Percentiles rank a stretch among this genome's conserved stretches.
Evolutionary conservation across 2,113 vertebrate species (phyloP).

Genomic region (Nestor notabilis): DNA sequence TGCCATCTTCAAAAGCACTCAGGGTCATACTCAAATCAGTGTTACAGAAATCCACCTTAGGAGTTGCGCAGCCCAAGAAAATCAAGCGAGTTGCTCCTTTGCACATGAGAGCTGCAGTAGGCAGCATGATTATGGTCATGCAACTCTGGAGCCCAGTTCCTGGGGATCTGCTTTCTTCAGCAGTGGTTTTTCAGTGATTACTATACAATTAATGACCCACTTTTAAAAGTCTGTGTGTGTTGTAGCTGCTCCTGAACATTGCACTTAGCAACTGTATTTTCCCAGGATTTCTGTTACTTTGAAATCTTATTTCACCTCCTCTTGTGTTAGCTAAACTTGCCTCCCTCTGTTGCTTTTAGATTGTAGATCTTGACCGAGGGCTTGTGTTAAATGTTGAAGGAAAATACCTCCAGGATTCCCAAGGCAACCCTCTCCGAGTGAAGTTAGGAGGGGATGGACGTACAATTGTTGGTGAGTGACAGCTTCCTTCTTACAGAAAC

Average conservation of each 20-base stretch:
- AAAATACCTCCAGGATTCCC: slow-evolving; percentile 91
- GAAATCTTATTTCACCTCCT: neutral
- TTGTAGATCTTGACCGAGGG: slow-evolving; percentile 90
- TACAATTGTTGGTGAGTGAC: slow-evolving; percentile 90
- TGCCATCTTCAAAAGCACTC: neutral
- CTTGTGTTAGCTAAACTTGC: neutral
- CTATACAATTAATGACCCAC: neutral
- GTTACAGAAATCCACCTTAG: neutral
- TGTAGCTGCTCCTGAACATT: neutral
- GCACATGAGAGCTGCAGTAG: accelerated
- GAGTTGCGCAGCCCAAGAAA: neutral
- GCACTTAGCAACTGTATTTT: neutral
- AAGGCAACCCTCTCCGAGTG: slow-evolving; percentile 90
- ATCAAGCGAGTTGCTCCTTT: neutral
- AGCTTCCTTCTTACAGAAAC: neutral
- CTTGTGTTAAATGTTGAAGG: slow-evolving; percentile 93
- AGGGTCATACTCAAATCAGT: neutral
- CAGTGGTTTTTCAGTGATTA: neutral
- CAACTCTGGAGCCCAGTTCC: neutral
- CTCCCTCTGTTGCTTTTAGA: slow-evolving; percentile 72
- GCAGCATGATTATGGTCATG: neutral
- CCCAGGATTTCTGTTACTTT: neutral
- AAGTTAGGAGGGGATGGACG: slow-evolving; percentile 93
- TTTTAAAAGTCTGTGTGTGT: neutral
- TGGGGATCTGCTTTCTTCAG: neutral